Evolutionary conservation across 2,797 vertebrate species (phyloP).

Genomic region (Chiloscyllium punctatum): DNA sequence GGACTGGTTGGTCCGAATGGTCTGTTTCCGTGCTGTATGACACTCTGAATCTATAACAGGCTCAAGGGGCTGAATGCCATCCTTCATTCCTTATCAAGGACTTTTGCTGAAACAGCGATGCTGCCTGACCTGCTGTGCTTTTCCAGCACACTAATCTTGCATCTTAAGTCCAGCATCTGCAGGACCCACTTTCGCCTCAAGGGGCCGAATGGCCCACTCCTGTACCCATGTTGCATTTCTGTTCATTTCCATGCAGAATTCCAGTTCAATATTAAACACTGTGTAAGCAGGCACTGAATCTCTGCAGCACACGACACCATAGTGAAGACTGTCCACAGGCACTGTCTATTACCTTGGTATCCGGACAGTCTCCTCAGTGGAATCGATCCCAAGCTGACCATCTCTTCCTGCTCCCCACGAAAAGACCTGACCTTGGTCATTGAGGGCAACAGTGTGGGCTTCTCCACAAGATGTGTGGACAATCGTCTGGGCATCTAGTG

Average conservation of each 20-base stretch:
- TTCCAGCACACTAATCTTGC: too few species aligned
- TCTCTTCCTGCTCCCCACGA: conserved; percentile 84
- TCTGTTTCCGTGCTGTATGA: too few species aligned
- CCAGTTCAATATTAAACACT: conserved; percentile 27
- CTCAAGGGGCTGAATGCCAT: too few species aligned
- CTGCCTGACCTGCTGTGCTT: too few species aligned
- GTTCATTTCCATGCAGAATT: not conserved
- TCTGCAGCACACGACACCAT: not conserved
- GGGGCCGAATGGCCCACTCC: too few species aligned
- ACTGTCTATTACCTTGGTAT: conserved; percentile 73
- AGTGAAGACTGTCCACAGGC: conserved; percentile 35
- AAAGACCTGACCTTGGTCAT: conserved; percentile 84
- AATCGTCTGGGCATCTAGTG: conserved; percentile 85
- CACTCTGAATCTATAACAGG: too few species aligned
- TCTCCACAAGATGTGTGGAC: conserved; percentile 78
- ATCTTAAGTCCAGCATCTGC: too few species aligned
- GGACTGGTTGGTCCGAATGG: too few species aligned
- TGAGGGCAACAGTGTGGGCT: conserved; percentile 81
- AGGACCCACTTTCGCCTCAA: too few species aligned
- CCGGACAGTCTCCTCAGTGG: conserved; percentile 65
- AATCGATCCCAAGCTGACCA: conserved; percentile 84
- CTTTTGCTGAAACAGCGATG: too few species aligned
- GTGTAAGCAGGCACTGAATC: not conserved
- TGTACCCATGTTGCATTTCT: too few species aligned
- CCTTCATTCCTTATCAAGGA: too few species aligned